A percentile compares a stretch with the other conserved stretches of the same genome.
phyloP scores from a whole-genome alignment of 2,888 invertebrate genomes.

The Andrena chrysosceles region DNA sequence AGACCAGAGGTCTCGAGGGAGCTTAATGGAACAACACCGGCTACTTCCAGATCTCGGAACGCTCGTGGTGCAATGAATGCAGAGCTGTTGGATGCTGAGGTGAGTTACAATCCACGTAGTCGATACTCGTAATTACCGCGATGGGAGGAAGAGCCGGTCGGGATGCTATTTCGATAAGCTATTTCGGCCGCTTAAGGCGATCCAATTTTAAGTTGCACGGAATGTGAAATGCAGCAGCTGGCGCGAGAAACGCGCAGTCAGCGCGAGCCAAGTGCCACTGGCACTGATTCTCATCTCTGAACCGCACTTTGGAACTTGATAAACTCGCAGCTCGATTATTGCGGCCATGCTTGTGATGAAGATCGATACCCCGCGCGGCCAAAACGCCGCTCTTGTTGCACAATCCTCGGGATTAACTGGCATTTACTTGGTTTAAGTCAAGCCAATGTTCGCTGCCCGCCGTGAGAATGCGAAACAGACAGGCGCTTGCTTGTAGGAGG shows the following conservation, averaged over 20 bases:
- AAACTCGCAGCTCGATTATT: constrained; percentile 60
- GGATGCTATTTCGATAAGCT: constrained; percentile 52
- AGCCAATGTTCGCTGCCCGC: constrained; percentile 2
- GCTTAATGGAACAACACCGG: constrained; percentile 24
- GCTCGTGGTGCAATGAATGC: neutral
- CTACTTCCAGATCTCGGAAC: neutral
- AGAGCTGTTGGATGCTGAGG: neutral
- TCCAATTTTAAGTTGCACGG: constrained; percentile 57
- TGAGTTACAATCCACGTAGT: constrained; percentile 51
- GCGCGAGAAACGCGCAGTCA: constrained; percentile 57
- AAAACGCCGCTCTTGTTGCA: constrained; percentile 4
- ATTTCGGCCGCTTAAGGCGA: constrained; percentile 48
- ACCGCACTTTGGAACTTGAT: constrained; percentile 54
- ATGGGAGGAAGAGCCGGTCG: constrained; percentile 1
- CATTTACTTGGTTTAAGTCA: constrained; percentile 24
- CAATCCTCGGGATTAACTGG: constrained; percentile 36
- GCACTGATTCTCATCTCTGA: constrained; percentile 34
- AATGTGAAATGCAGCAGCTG: constrained; percentile 60
- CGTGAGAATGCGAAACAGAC: neutral
- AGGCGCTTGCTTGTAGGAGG: neutral
- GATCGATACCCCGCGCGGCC: constrained; percentile 39
- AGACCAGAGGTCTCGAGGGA: constrained; percentile 2
- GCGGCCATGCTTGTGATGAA: constrained; percentile 43
- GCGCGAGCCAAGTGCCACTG: constrained; percentile 54
- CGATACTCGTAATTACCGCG: constrained; percentile 46